Percentiles rank a stretch among this genome's conserved stretches.
Conservation (phyloP, 1,140 invertebrate species). For the Drosophila paulistorum region DNA sequence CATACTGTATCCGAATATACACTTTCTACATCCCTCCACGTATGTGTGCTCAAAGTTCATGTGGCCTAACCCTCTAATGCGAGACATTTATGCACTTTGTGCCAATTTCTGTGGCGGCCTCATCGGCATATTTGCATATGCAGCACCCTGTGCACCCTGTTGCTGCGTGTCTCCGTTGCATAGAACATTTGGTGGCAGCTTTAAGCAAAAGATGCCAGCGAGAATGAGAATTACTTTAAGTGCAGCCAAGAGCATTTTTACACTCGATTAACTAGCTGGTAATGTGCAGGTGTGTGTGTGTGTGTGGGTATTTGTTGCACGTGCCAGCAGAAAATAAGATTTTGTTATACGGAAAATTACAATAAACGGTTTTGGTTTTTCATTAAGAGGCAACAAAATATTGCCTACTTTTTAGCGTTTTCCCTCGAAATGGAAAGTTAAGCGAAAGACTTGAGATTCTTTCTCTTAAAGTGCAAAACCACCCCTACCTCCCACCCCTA, state of each 20-base stretch:
- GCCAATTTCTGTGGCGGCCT: constrained; percentile 23
- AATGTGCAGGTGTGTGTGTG: constrained; percentile 12
- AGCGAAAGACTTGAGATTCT: constrained; percentile 28
- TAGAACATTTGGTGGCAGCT: constrained; percentile 7
- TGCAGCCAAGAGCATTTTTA: constrained; percentile 66
- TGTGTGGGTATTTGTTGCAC: constrained; percentile 2
- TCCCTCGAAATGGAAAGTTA: constrained; percentile 66
- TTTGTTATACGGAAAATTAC: constrained; percentile 54
- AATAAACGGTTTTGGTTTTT: constrained; percentile 61
- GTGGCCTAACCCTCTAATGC: constrained; percentile 51
- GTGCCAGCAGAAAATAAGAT: constrained; percentile 30
- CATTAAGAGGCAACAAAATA: constrained; percentile 63
- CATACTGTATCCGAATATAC: too few relatives aligned
- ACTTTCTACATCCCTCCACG: not conserved
- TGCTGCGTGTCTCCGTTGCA: not conserved
- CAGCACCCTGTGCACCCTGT: not conserved
- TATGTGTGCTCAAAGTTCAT: constrained; percentile 37
- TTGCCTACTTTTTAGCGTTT: constrained; percentile 70
- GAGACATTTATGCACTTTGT: constrained; percentile 50
- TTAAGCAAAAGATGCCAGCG: constrained; percentile 7
- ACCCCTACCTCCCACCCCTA: not conserved
- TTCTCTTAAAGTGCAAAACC: constrained; percentile 49
- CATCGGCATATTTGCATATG: constrained; percentile 42
- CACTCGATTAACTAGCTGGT: constrained; percentile 70
- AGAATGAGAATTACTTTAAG: constrained; percentile 23